A percentile compares a stretch with the other conserved stretches of the same genome.
phyloP scores from a whole-genome alignment of 2,797 vertebrate species.

The Phyllotis vaccarum region DNA sequence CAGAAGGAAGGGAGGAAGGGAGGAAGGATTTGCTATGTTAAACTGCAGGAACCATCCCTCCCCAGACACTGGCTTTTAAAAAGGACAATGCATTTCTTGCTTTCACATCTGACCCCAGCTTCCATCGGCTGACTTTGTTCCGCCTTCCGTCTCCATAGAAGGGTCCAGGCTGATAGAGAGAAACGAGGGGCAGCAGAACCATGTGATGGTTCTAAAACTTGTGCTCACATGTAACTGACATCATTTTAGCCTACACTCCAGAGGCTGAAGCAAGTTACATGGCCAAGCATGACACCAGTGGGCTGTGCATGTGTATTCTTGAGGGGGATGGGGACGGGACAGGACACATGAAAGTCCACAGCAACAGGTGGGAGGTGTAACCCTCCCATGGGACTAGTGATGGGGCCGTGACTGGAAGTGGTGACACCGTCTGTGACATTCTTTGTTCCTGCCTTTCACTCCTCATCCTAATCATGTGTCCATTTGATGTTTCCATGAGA shows the following conservation, averaged over 20 bases:
- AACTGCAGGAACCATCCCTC: neutral
- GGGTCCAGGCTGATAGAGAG: neutral
- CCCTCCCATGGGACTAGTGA: neutral
- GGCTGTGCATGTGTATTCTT: neutral
- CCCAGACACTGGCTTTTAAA: neutral
- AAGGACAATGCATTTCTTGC: neutral
- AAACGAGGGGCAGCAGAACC: neutral
- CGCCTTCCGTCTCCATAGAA: neutral
- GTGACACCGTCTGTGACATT: neutral
- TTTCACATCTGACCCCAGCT: neutral
- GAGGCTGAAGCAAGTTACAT: neutral
- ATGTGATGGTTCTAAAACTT: neutral
- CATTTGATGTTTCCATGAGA: conserved; percentile 11
- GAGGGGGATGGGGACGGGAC: no score
- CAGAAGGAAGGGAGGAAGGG: no score
- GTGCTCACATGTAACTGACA: neutral
- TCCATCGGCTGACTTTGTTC: neutral
- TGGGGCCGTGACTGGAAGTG: neutral
- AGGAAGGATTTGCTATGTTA: neutral
- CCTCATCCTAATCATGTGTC: neutral
- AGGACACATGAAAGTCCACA: no score
- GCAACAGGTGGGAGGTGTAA: neutral
- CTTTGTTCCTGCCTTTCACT: conserved; percentile 9
- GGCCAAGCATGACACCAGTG: neutral
- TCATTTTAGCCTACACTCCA: neutral